Base-by-base conservation (phyloP, 2,888 invertebrate species). In the Pinctada fucata region DNA sequence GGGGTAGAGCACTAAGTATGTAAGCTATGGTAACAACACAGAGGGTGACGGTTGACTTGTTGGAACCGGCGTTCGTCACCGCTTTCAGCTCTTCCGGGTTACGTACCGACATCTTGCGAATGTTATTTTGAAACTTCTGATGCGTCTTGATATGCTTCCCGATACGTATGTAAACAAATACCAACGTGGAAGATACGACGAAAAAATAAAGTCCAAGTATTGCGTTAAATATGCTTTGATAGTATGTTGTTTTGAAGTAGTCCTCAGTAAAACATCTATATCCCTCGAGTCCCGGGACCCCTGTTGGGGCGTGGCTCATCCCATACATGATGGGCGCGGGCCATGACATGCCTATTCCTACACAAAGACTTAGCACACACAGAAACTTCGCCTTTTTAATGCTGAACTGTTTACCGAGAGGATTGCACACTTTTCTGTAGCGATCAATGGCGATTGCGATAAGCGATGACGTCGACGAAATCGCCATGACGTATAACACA, bases 251-350 rank as follows among this genome's bases (percentile, higher is more conserved):
- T 68, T 78, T 78, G 52, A 72, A 80, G 8, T 63, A 63, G 10
- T 75, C 76, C n/a, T 73, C 71, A 2, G 77, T 80, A 31, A 75
- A 80, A 50, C 80, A 80, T 31, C 80, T 64, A 63, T 72, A 71
- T 10, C 80, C 80, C 3, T 64, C 70, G 4, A 80, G 16, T 4
- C 78, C 80, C 2, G 80, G 80, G 51, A 80, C 70, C 8, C 80
- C 80, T 10, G 77, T 80, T 63, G 77, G 31, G 13, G 74, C 75
- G 4, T 70, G 65, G 13, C 77, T 75, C 3, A 80, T 47, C 10
- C 80, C 80, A 58, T 71, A 80, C 13, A 80, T 47, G 63, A 80
- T 75, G 1, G 80, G 72, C 8, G 80, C 80, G 4, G 80, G 80
- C 80, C 80, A 80, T 13, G 80, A 64, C 5, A 80, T 63, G 13